These are phyloP conservation scores for Seira musarum DNA, from an alignment of 2,888 invertebrate species.

Conservation along the genomic window DNA sequence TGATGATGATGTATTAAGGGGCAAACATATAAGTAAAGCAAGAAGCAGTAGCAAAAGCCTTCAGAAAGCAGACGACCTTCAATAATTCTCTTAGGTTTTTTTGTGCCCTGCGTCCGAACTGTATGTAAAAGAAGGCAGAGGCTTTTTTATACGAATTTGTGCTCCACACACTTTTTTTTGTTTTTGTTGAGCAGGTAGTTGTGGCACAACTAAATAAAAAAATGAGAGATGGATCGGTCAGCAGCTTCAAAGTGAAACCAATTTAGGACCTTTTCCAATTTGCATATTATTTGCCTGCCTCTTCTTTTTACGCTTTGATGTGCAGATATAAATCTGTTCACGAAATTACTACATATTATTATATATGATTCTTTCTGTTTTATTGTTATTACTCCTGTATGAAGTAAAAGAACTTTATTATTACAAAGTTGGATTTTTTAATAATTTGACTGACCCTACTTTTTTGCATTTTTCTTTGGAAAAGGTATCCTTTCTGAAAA, in stretches of 20 bases:
- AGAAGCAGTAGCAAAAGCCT: conserved; percentile 45
- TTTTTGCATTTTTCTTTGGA: no score
- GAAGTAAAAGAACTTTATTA: no score
- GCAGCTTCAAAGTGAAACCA: conserved; percentile 67
- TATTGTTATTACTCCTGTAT: no score
- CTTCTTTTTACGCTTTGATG: not conserved
- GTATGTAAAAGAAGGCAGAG: not conserved
- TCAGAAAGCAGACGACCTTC: conserved; percentile 68
- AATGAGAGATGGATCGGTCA: conserved; percentile 56
- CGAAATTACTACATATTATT: no score
- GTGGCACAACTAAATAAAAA: conserved; percentile 19
- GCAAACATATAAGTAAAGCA: conserved; percentile 3
- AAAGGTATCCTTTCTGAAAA: no score
- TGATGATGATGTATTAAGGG: no score
- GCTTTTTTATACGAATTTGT: not conserved
- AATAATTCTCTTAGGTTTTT: conserved; percentile 54
- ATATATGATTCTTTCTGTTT: no score
- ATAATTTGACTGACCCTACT: no score
- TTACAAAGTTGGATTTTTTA: no score
- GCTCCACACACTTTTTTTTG: no score
- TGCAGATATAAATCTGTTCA: no score
- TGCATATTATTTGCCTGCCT: conserved; percentile 66
- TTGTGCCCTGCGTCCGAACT: not conserved
- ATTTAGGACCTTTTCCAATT: conserved; percentile 66
- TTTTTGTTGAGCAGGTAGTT: conserved; percentile 48